A percentile compares a stretch with the other conserved stretches of the same genome.
These are phyloP conservation scores for Vimba vimba DNA, from an alignment of 2,113 vertebrate genomes.

Conservation along the genomic window DNA sequence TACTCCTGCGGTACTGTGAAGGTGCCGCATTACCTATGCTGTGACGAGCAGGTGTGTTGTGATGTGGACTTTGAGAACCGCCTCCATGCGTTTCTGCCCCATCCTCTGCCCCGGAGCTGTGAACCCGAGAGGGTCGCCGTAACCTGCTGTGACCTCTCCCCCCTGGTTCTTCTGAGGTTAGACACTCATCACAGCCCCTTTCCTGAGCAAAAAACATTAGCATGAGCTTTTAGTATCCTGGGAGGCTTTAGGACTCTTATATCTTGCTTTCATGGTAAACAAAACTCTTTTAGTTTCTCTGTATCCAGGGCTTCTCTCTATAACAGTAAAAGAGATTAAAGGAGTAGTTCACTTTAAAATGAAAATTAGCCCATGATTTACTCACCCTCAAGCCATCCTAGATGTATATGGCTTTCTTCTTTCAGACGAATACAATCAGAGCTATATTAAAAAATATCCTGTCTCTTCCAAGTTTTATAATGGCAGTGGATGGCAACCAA, in stretches of 20 bases:
- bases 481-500: too few relatives aligned
- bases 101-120: slow-evolving; percentile 57
- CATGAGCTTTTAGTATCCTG: not conserved
- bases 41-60: slow-evolving; percentile 58
- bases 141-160: slow-evolving; percentile 29
- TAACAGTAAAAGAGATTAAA: slow-evolving; percentile 18
- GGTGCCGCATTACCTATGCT: slow-evolving; percentile 42
- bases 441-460: too few relatives aligned
- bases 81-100: slow-evolving; percentile 20
- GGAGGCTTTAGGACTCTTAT: not conserved
- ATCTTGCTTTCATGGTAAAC: not conserved
- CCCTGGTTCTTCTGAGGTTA: slow-evolving; percentile 4
- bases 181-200: slow-evolving; percentile 19
- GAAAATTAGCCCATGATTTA: too few relatives aligned
- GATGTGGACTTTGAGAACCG: slow-evolving; percentile 54
- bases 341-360: too few relatives aligned
- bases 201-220: slow-evolving; percentile 23
- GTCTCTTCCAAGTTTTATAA: too few relatives aligned
- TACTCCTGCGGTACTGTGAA: not conserved
- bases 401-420: too few relatives aligned
- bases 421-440: too few relatives aligned
- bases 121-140: slow-evolving; percentile 45
- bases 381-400: too few relatives aligned
- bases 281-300: not conserved
- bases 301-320: not conserved